Evolutionary conservation across 1,140 invertebrate genomes (phyloP).

Genomic region (Charaxes varanes): DNA sequence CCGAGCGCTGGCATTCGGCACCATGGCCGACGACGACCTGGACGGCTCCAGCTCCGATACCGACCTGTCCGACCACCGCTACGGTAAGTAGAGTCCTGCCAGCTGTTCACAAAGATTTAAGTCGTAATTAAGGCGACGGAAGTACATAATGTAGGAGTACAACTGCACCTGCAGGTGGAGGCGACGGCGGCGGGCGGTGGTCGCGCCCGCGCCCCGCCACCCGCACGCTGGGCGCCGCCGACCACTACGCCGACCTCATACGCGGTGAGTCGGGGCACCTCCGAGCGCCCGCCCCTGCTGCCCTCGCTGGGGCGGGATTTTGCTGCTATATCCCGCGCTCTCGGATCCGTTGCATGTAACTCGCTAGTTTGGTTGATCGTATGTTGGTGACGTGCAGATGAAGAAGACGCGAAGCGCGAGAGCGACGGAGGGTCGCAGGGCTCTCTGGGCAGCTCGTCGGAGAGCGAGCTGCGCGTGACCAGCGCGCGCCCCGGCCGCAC

Average conservation of each 20-base stretch:
- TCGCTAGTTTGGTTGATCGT: too few relatives aligned
- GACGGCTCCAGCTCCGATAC: constrained; percentile 47
- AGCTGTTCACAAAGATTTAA: background rate
- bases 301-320: too few relatives aligned
- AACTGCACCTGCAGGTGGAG: background rate
- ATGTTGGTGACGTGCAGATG: too few relatives aligned
- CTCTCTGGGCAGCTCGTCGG: constrained; percentile 58
- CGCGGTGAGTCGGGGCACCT: constrained; percentile 29
- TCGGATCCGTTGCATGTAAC: too few relatives aligned
- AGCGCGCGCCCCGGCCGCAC: constrained; percentile 33
- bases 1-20: constrained; percentile 37
- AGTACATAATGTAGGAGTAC: background rate
- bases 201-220: constrained; percentile 46
- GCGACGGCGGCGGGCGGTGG: constrained; percentile 24
- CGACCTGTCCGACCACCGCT: constrained; percentile 43
- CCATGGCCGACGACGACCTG: constrained; percentile 43
- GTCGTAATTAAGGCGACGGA: background rate
- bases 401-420: background rate
- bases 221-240: constrained; percentile 44
- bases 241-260: constrained; percentile 45
- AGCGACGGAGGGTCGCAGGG: constrained; percentile 18
- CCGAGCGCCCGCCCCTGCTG: too few relatives aligned
- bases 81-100: constrained; percentile 31
- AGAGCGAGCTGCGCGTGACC: constrained; percentile 55
- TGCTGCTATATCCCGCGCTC: too few relatives aligned